These are phyloP conservation scores for Sinocyclocheilus grahami DNA, from an alignment of 2,113 vertebrate genomes.

Conservation along the genomic window DNA sequence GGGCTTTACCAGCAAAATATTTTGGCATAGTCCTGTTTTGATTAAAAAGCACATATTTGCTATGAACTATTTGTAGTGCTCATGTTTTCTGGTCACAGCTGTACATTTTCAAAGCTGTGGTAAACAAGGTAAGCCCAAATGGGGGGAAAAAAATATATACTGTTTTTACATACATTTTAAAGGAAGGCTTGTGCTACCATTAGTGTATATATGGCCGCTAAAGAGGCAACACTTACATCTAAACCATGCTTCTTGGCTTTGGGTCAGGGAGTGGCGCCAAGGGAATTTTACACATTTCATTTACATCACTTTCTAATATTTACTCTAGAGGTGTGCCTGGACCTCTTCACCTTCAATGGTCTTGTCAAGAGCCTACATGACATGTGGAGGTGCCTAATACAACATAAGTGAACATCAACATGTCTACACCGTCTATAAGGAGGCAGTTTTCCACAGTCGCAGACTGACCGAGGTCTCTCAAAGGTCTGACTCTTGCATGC, in stretches of 20 bases:
- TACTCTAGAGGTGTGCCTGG: conserved; percentile 43
- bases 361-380: neutral
- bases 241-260: conserved; percentile 36
- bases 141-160: neutral
- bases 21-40: conserved; percentile 62
- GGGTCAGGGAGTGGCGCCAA: conserved; percentile 48
- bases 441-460: conserved; percentile 2
- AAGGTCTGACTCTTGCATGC: conserved; percentile 10
- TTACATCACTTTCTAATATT: conserved; percentile 55
- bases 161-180: conserved; percentile 62
- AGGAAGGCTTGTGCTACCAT: conserved; percentile 56
- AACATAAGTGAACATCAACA: conserved; percentile 17
- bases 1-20: conserved; percentile 61
- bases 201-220: conserved; percentile 51
- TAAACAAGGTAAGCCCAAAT: conserved; percentile 69
- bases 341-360: conserved; percentile 30
- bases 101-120: conserved; percentile 59
- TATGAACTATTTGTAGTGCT: conserved; percentile 68
- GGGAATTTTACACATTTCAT: conserved; percentile 50
- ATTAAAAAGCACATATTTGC: conserved; percentile 70
- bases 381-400: neutral
- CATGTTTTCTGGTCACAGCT: conserved; percentile 54
- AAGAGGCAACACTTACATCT: conserved; percentile 35
- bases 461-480: conserved; percentile 1
- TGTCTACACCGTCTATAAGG: conserved; percentile 19